These are phyloP conservation scores for Peromyscus attwateri DNA, from an alignment of 2,797 vertebrate species.

Conservation along the genomic window DNA sequence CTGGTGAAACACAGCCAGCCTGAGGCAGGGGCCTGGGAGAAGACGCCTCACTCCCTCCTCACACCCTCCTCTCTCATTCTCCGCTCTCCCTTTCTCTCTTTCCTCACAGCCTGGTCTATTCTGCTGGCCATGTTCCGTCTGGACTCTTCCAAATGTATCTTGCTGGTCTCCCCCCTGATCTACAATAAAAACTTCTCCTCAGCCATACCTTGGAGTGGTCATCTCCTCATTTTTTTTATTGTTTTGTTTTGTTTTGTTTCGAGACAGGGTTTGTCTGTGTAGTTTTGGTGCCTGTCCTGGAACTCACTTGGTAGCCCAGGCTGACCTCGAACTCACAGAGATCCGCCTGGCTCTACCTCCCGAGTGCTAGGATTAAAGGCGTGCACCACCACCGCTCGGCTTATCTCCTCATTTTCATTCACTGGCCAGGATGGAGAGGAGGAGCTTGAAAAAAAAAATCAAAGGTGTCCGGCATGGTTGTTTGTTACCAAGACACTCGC, in stretches of 20 bases:
- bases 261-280: no score
- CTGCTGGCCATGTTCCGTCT: background rate
- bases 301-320: no score
- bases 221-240: background rate
- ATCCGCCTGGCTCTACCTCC: no score
- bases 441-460: background rate
- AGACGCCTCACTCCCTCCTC: accelerated
- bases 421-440: background rate
- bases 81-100: background rate
- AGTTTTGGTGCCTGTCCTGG: no score
- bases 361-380: no score
- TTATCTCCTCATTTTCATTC: background rate
- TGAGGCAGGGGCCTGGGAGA: no score
- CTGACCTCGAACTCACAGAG: no score
- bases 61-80: background rate
- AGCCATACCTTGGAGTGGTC: background rate
- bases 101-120: background rate
- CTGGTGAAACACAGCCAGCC: background rate
- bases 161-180: background rate
- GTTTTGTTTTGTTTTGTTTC: no score
- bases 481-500: background rate
- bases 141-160: background rate
- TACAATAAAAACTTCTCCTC: background rate
- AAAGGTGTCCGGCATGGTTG: background rate
- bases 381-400: no score